Evolutionary conservation across 2,113 vertebrate species (phyloP).

Genomic region (Sminthopsis crassicaudata): DNA sequence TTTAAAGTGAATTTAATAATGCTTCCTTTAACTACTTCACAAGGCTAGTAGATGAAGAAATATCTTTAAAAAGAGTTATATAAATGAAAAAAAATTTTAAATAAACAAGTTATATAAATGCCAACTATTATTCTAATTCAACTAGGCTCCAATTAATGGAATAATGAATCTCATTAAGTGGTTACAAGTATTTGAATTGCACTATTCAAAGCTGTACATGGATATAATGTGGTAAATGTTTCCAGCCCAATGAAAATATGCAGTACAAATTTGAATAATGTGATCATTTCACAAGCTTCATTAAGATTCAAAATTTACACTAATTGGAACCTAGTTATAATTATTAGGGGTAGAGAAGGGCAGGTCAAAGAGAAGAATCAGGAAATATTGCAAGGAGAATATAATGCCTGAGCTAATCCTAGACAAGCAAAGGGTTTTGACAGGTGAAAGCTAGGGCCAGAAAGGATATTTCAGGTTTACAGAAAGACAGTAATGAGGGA

Average conservation of each 20-base stretch:
- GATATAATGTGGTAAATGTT: background rate
- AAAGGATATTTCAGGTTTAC: background rate
- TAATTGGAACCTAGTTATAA: background rate
- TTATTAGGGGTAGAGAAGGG: background rate
- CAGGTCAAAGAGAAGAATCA: background rate
- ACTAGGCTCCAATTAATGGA: background rate
- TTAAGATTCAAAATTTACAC: background rate
- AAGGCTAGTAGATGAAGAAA: background rate
- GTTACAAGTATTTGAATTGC: background rate
- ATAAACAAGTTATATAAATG: no score
- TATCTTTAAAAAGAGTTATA: background rate
- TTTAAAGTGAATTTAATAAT: background rate
- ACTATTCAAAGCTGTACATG: no score
- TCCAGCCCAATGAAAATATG: background rate
- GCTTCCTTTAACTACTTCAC: background rate
- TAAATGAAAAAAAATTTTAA: no score
- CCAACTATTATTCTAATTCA: background rate
- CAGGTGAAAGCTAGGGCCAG: background rate
- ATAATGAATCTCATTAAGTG: background rate
- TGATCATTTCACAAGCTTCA: background rate
- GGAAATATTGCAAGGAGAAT: background rate
- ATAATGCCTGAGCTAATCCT: background rate
- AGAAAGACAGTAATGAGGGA: background rate
- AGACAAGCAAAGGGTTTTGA: background rate
- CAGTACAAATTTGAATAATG: background rate